Base-by-base conservation (phyloP, 1,140 invertebrate genomes). In the Mamestra configurata region DNA sequence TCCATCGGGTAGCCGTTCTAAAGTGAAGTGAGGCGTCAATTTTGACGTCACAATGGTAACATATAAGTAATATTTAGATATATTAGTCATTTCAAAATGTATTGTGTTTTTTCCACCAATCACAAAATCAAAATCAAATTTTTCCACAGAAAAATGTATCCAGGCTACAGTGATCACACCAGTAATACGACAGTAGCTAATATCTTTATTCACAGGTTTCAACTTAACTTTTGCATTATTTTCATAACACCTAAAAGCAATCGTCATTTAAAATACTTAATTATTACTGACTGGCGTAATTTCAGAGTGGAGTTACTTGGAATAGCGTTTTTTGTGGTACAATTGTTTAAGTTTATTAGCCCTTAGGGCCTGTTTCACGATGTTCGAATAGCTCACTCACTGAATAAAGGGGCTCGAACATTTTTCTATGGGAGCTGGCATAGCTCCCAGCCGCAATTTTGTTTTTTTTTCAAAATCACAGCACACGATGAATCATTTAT, bases 101-200 rank as follows among this genome's bases (percentile, higher is more conserved):
- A 93, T 84, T n/a, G 6, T 72, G 80, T 93, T 93, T 22, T 73
- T 80, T 24, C 53, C 55, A 71, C 86, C 87, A 46, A 75, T 49
- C 22, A 79, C 55, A 76, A 82, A 93, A 53, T 88, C 82, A 31
- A 94, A 84, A 86, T 94, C 90, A 85, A 94, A 94, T 75, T 90
- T 89, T 55, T 94, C 84, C 53, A 85, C 72, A 8, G 93, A 94
- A 82, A 94, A 90, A 71, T 85, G 31, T 66, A 94, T 86, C 92
- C 89, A 92, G 7, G 93, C 90, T 15, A 91, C 85, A 27, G 89
- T 93, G 53, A 94, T 91, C 5, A 94, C 92, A 55, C 93, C 93
- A 11, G 80, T 78, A 57, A 95, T 88, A n/a, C 88, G 88, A 73
- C 92, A 94, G 64, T 84, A 95, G 79, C 85, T 88, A 46, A 95